Conservation (phyloP, 2,888 invertebrate genomes). For the Epirrita christyi region DNA sequence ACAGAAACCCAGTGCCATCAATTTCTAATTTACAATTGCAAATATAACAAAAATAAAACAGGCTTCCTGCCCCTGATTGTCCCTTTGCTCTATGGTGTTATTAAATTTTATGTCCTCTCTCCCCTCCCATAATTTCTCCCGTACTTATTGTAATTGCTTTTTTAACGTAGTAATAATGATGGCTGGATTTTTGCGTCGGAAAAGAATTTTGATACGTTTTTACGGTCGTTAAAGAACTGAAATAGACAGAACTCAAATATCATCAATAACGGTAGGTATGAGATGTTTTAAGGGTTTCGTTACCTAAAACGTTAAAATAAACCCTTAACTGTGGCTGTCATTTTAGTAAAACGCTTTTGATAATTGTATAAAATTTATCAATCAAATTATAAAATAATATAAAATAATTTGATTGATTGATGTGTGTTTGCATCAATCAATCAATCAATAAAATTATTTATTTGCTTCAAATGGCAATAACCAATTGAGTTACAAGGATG, state of each 20-base stretch:
- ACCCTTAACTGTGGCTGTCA: too few species aligned
- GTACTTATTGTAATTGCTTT: constrained; percentile 58
- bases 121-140: constrained; percentile 41
- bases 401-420: too few species aligned
- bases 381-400: too few species aligned
- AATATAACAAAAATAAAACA: constrained; percentile 27
- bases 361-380: too few species aligned
- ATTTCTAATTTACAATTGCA: constrained; percentile 11
- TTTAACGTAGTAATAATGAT: constrained; percentile 55
- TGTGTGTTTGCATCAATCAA: too few species aligned
- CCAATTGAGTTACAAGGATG: too few species aligned
- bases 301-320: too few species aligned
- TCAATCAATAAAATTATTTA: too few species aligned
- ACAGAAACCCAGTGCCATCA: constrained; percentile 3
- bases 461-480: too few species aligned
- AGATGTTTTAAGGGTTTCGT: background rate
- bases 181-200: constrained; percentile 29
- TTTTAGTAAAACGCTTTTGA: too few species aligned
- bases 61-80: constrained; percentile 42
- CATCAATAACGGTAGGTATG: constrained; percentile 8
- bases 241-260: constrained; percentile 17
- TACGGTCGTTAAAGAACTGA: constrained; percentile 21
- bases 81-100: constrained; percentile 49
- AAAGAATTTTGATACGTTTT: constrained; percentile 29
- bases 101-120: constrained; percentile 54